A percentile compares a stretch with the other conserved stretches of the same genome.
Evolutionary conservation across 2,797 vertebrate species (phyloP).

Genomic region (Pagetopsis macropterus): DNA sequence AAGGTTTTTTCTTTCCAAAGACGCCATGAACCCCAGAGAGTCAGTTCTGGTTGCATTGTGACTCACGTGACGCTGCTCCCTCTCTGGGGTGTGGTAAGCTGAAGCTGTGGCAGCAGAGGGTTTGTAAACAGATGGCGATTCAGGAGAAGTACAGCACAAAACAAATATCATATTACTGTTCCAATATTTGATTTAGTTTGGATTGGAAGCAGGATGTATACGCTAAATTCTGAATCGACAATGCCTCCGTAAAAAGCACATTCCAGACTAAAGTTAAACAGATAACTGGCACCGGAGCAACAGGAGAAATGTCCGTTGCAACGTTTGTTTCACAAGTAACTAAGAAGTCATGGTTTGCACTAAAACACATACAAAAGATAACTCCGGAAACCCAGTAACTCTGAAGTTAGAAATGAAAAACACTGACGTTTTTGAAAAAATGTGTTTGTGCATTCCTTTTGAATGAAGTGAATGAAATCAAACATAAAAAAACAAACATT

Average conservation of each 20-base stretch:
- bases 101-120: conserved; percentile 31
- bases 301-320: not conserved
- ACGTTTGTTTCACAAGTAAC: not conserved
- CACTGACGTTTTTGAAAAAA: not conserved
- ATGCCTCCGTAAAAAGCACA: not conserved
- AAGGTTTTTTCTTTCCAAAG: conserved; percentile 27
- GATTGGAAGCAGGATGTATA: not conserved
- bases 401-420: not conserved
- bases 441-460: fast-evolving
- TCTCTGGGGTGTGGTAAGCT: conserved; percentile 23
- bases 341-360: not conserved
- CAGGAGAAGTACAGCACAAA: conserved; percentile 3
- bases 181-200: not conserved
- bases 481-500: not conserved
- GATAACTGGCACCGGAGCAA: not conserved
- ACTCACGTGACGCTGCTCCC: not conserved
- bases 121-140: conserved; percentile 40
- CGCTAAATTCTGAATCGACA: not conserved
- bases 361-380: not conserved
- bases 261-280: not conserved
- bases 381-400: not conserved
- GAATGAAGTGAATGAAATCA: not conserved
- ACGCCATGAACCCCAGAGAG: conserved; percentile 30
- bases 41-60: conserved; percentile 18
- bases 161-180: not conserved